Evolutionary conservation across 2,888 invertebrate species (phyloP).

Genomic region (Bellardia pandia): DNA sequence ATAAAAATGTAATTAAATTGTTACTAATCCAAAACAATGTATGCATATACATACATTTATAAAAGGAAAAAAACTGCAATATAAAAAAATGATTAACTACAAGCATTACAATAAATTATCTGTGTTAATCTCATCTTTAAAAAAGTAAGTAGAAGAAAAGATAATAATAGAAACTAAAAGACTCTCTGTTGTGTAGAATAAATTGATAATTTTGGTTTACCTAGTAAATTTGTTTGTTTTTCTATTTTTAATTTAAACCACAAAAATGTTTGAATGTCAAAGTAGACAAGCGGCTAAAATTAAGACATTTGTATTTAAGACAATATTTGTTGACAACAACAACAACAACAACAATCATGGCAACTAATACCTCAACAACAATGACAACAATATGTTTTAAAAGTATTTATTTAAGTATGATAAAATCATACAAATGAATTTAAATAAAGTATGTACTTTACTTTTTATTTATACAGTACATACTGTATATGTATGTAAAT

Average conservation of each 20-base stretch:
- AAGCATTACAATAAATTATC: constrained; percentile 24
- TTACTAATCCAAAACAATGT: background rate
- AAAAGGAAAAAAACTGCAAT: background rate
- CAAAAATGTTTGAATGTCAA: constrained; percentile 54
- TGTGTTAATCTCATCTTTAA: constrained; percentile 59
- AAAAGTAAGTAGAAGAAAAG: background rate
- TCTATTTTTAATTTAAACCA: constrained; percentile 35
- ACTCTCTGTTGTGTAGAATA: background rate
- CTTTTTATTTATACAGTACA: background rate
- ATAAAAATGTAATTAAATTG: too few species aligned
- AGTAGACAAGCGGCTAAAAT: constrained; percentile 50
- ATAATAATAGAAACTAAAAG: background rate
- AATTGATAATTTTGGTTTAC: constrained; percentile 11
- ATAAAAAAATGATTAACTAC: background rate
- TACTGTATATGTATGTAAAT: background rate
- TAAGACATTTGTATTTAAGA: constrained; percentile 43
- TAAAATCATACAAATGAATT: constrained; percentile 16
- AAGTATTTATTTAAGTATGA: background rate
- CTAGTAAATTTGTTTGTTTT: background rate
- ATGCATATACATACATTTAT: background rate
- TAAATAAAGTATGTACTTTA: background rate
- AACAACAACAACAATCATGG: background rate
- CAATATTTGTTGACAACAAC: background rate
- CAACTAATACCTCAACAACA: background rate
- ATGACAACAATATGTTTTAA: background rate